Conservation (phyloP, 1,140 invertebrate species). For the Scaptomyza graminum region DNA sequence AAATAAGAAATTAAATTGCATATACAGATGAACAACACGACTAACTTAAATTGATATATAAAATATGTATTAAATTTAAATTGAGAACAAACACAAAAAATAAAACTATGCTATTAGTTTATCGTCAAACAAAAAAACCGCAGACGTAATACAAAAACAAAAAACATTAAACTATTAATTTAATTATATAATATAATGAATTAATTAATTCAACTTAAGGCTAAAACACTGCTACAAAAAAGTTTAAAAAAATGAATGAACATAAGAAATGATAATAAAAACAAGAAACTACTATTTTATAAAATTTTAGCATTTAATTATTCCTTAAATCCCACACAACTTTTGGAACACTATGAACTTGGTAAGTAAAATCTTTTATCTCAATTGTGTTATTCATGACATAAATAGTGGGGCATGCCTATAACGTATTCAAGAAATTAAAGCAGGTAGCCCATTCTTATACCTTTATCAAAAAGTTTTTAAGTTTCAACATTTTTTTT, state of each 20-base stretch:
- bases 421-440: no score
- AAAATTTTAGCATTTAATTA: conserved; percentile 59
- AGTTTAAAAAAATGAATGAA: conserved; percentile 56
- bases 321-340: background rate
- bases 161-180: conserved; percentile 83
- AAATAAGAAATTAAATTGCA: conserved; percentile 64
- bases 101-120: conserved; percentile 64
- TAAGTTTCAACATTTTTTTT: conserved; percentile 19
- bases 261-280: conserved; percentile 79
- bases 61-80: conserved; percentile 65
- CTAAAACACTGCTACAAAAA: conserved; percentile 63
- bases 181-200: conserved; percentile 73
- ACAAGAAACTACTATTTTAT: conserved; percentile 81
- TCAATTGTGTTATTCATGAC: no score
- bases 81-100: conserved; percentile 40
- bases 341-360: background rate
- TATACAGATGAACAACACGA: conserved; percentile 43
- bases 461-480: background rate
- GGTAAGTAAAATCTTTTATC: background rate
- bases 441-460: no score
- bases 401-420: no score
- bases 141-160: conserved; percentile 69
- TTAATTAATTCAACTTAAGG: conserved; percentile 81
- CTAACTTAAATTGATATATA: conserved; percentile 68
- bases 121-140: conserved; percentile 53